Conservation (phyloP, 2,113 vertebrate genomes). For the Labeo catla region DNA sequence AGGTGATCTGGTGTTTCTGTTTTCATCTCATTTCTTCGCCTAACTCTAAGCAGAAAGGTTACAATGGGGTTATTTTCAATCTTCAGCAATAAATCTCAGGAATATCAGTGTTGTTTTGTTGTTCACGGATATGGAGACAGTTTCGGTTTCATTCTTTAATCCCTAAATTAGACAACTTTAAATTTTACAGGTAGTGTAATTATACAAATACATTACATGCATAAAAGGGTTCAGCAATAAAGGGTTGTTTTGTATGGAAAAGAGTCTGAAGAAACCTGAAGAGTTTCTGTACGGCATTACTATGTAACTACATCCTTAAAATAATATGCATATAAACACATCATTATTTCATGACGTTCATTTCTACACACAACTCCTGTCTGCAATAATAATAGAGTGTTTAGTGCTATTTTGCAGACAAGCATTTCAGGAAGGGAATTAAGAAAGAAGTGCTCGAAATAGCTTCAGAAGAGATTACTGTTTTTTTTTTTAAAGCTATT, state of each 20-base stretch:
- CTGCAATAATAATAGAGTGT: too few relatives aligned
- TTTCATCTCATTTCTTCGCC: neutral
- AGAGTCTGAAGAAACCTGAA: neutral
- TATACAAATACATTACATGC: too few relatives aligned
- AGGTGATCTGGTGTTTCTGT: too few relatives aligned
- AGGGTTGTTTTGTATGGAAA: neutral
- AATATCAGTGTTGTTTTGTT: neutral
- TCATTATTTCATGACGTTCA: neutral
- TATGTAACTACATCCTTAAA: neutral
- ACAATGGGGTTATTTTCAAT: neutral
- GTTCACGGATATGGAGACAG: neutral
- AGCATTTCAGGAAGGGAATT: too few relatives aligned
- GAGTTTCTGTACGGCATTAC: neutral
- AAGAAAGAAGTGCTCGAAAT: too few relatives aligned
- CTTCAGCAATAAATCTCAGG: neutral
- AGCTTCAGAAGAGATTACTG: too few relatives aligned
- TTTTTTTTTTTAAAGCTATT: neutral
- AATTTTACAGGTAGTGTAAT: too few relatives aligned
- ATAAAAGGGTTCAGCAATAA: too few relatives aligned
- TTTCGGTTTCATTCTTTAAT: neutral
- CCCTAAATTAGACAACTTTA: too few relatives aligned
- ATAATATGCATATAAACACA: neutral
- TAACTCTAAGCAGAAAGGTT: constrained; percentile 11
- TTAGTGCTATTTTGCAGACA: too few relatives aligned
- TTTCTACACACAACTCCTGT: neutral